Evolutionary conservation across 1,140 invertebrate species (phyloP).

Genomic region (Portunus trituberculatus): DNA sequence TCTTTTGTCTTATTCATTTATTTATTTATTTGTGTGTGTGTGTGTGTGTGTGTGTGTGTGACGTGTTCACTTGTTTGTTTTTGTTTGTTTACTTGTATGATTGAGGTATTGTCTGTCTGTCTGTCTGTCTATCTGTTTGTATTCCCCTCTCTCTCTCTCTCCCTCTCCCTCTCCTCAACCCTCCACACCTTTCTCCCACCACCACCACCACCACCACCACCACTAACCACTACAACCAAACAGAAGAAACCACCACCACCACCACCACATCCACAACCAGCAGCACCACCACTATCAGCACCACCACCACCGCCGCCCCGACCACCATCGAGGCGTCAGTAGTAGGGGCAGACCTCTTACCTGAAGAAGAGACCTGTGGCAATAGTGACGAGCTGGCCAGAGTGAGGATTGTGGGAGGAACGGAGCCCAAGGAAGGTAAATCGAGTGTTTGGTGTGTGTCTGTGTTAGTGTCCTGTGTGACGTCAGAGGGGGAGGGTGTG

Average conservation of each 20-base stretch:
- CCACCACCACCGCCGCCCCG: not conserved
- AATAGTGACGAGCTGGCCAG: not conserved
- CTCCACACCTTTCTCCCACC: too few relatives aligned
- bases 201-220: not conserved
- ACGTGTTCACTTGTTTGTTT: too few relatives aligned
- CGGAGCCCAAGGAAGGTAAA: conserved; percentile 27
- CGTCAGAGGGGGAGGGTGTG: too few relatives aligned
- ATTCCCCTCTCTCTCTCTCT: not conserved
- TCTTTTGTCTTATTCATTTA: too few relatives aligned
- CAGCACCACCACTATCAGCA: not conserved
- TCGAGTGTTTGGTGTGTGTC: not conserved
- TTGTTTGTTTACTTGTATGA: too few relatives aligned
- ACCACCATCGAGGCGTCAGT: not conserved
- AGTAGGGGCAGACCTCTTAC: not conserved
- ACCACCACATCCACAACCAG: not conserved
- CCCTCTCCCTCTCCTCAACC: too few relatives aligned
- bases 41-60: too few relatives aligned
- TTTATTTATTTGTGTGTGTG: too few relatives aligned
- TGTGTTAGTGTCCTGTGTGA: conserved; percentile 2
- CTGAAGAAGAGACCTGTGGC: conserved; percentile 30
- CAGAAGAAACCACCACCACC: not conserved
- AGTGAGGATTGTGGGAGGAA: conserved; percentile 56
- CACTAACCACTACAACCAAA: not conserved
- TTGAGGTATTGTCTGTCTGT: too few relatives aligned
- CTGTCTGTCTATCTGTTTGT: not conserved